These are phyloP conservation scores for Cyprinodon diabolis DNA, from an alignment of 2,797 vertebrate genomes.

Conservation along the genomic window DNA sequence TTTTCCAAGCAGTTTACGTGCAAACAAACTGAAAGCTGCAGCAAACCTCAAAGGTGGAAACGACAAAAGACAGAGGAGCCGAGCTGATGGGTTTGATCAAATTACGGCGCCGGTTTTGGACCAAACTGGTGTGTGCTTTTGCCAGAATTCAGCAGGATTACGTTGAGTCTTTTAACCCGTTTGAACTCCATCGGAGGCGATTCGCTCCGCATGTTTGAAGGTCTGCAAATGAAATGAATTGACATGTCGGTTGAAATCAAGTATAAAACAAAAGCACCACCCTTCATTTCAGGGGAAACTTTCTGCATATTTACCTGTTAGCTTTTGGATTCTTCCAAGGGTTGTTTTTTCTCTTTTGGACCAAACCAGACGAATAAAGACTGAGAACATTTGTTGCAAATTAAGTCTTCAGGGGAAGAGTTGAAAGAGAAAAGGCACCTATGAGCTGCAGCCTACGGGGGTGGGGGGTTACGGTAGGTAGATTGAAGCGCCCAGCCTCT, in stretches of 20 bases:
- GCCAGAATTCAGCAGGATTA: constrained; percentile 39
- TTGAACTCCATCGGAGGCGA: constrained; percentile 50
- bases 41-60: constrained; percentile 57
- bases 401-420: constrained; percentile 61
- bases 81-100: constrained; percentile 71
- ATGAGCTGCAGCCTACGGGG: constrained; percentile 50
- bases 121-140: constrained; percentile 23
- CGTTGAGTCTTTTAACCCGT: constrained; percentile 65
- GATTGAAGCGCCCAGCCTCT: constrained; percentile 84
- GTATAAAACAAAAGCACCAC: constrained; percentile 45
- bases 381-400: constrained; percentile 72
- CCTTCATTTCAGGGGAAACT: constrained; percentile 16
- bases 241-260: constrained; percentile 42
- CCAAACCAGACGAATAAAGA: constrained; percentile 55
- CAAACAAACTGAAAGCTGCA: constrained; percentile 55
- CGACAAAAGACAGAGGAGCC: constrained; percentile 68
- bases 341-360: constrained; percentile 37
- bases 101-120: constrained; percentile 49
- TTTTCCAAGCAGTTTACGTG: constrained; percentile 25
- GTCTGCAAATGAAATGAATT: constrained; percentile 33
- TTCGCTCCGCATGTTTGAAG: constrained; percentile 20
- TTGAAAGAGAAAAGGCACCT: constrained; percentile 66
- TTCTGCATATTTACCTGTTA: constrained; percentile 61
- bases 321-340: constrained; percentile 32
- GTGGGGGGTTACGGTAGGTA: constrained; percentile 83